phyloP scores from a whole-genome alignment of 2,113 vertebrate genomes.

The Recurvirostra avosetta region DNA sequence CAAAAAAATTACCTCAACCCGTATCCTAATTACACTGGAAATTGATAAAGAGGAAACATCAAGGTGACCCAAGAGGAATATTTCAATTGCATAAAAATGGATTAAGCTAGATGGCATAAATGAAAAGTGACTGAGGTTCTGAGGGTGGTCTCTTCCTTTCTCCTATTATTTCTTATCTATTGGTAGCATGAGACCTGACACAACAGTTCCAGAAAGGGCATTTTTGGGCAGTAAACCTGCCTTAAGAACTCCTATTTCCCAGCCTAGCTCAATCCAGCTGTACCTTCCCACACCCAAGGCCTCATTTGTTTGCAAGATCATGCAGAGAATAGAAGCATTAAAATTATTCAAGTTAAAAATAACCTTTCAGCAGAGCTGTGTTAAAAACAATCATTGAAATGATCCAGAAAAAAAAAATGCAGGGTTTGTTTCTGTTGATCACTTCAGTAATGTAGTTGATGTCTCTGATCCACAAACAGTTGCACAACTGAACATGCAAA shows the following conservation, averaged over 20 bases:
- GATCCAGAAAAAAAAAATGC: neutral
- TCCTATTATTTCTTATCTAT: neutral
- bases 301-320: neutral
- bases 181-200: neutral
- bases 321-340: neutral
- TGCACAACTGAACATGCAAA: neutral
- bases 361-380: neutral
- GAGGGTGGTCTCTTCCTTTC: neutral
- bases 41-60: neutral
- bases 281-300: neutral
- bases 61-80: neutral
- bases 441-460: neutral
- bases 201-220: neutral
- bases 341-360: slow-evolving; percentile 15
- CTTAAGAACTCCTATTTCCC: neutral
- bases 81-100: neutral
- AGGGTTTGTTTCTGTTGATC: neutral
- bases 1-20: neutral
- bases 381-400: neutral
- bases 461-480: neutral
- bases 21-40: neutral
- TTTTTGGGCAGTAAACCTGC: neutral
- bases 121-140: neutral
- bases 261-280: neutral
- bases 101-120: neutral